Evolutionary conservation across 2,888 invertebrate genomes (phyloP).

Genomic region (Aleiodes leptofemur): DNA sequence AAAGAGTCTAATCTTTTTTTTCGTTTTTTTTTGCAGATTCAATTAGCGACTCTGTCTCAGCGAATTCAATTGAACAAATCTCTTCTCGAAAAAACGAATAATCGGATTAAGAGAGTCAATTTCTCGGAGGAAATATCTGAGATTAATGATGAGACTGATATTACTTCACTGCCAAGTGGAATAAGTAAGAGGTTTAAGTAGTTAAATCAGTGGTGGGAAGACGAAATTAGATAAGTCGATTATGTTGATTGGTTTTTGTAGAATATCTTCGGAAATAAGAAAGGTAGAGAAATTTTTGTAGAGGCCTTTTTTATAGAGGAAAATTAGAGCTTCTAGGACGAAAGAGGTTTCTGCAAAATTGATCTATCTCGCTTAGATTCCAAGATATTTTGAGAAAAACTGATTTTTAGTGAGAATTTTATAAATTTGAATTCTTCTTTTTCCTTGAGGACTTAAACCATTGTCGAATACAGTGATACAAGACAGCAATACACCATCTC

Average conservation of each 20-base stretch:
- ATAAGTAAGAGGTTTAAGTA: not conserved
- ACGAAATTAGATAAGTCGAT: too few species aligned
- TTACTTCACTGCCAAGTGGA: not conserved
- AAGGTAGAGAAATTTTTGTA: too few species aligned
- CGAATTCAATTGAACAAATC: constrained; percentile 76
- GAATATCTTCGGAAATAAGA: too few species aligned
- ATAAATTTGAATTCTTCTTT: not conserved
- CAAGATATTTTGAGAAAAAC: too few species aligned
- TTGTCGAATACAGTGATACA: too few species aligned
- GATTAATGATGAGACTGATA: not conserved
- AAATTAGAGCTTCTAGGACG: not conserved
- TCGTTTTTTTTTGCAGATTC: constrained; percentile 55
- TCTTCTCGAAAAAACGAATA: constrained; percentile 76
- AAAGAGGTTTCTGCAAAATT: too few species aligned
- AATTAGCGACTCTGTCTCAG: constrained; percentile 75
- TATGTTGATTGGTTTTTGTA: too few species aligned
- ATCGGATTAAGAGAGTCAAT: constrained; percentile 75
- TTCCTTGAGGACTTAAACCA: not conserved
- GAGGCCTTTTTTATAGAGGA: not conserved
- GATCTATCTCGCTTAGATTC: too few species aligned
- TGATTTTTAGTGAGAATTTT: not conserved
- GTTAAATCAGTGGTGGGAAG: too few species aligned
- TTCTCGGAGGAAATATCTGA: constrained; percentile 73
- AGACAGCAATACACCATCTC: too few species aligned
- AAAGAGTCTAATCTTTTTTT: not conserved